phyloP scores from a whole-genome alignment of 1,140 invertebrate genomes.

The Drosophila albomicans region DNA sequence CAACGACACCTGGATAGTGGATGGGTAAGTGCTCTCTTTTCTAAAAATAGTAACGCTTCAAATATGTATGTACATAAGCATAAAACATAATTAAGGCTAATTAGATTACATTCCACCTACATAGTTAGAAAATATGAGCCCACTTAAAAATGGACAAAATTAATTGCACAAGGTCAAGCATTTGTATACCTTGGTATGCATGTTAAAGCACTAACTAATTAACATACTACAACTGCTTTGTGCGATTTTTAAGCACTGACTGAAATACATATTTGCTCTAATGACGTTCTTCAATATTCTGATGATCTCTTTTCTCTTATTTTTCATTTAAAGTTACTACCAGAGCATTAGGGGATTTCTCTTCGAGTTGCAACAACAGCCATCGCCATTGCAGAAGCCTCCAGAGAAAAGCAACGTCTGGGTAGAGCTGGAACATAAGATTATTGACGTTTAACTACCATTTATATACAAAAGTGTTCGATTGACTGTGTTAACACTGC shows the following conservation, averaged over 20 bases:
- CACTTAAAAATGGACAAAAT: background rate
- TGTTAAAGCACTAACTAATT: too few species aligned
- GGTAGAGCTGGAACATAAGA: constrained; percentile 75
- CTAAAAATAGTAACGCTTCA: background rate
- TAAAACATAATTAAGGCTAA: constrained; percentile 19
- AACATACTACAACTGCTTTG: too few species aligned
- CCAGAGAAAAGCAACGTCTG: constrained; percentile 81
- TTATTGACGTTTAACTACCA: constrained; percentile 70
- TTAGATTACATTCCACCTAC: background rate
- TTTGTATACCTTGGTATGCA: background rate
- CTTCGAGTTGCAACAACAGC: constrained; percentile 82
- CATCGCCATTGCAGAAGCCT: constrained; percentile 70
- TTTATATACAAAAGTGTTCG: constrained; percentile 62
- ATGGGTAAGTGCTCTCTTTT: constrained; percentile 59
- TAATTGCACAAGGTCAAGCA: background rate
- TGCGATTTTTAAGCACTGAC: too few species aligned
- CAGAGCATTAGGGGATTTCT: constrained; percentile 87
- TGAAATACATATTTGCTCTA: too few species aligned
- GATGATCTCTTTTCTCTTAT: background rate
- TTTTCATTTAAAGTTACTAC: constrained; percentile 87
- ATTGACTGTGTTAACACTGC: constrained; percentile 79
- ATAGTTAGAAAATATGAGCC: background rate
- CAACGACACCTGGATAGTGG: constrained; percentile 93
- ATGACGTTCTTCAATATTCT: background rate
- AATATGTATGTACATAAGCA: background rate